A percentile compares a stretch with the other conserved stretches of the same genome.
Conservation (phyloP, 1,140 invertebrate genomes). For the Rhagoletis pomonella region DNA sequence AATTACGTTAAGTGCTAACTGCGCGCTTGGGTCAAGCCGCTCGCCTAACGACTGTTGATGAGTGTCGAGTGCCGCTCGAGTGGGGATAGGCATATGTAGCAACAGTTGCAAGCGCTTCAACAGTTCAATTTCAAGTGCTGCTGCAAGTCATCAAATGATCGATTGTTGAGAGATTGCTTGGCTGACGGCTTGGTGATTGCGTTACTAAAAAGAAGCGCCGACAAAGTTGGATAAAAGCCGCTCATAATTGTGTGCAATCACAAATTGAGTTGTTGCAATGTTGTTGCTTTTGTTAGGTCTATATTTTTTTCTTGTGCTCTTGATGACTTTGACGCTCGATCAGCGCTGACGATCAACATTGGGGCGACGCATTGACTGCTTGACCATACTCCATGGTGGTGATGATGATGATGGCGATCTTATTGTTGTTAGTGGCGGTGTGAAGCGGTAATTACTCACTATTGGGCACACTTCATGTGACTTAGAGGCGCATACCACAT, state of each 20-base stretch:
- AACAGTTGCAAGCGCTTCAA: neutral
- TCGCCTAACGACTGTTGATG: neutral
- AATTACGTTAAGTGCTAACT: conserved; percentile 52
- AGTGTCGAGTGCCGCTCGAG: neutral
- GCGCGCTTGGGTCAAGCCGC: conserved; percentile 24
- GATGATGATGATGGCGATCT: conserved; percentile 6
- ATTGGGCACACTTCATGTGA: conserved; percentile 73
- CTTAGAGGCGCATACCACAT: conserved; percentile 47
- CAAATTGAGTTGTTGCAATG: conserved; percentile 28
- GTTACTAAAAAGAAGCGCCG: conserved; percentile 36
- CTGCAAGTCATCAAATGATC: conserved; percentile 50
- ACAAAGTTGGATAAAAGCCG: neutral
- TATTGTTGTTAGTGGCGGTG: neutral
- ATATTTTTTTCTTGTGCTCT: neutral
- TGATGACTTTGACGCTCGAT: neutral
- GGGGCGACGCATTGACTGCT: conserved; percentile 22
- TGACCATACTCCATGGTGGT: neutral
- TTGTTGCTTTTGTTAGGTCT: neutral
- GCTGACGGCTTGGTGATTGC: neutral
- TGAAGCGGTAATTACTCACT: conserved; percentile 69
- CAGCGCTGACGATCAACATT: neutral
- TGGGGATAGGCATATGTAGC: neutral
- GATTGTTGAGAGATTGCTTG: neutral
- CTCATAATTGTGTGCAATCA: conserved; percentile 36
- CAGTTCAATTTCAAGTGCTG: conserved; percentile 37